These are phyloP conservation scores for Vulpes lagopus DNA, from an alignment of 2,113 vertebrate species.

Conservation along the genomic window DNA sequence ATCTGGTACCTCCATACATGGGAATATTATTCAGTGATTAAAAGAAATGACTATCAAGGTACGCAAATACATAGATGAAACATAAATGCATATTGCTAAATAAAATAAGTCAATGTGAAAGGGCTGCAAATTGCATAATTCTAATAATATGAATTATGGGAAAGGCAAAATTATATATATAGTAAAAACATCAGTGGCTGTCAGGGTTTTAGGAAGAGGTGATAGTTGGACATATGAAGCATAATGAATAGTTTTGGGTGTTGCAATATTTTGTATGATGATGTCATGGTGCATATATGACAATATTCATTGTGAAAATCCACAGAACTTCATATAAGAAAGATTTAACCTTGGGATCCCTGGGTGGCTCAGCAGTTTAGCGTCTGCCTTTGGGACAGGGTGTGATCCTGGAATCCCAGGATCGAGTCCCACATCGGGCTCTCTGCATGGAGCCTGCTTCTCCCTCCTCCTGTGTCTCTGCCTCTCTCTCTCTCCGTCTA, in stretches of 20 bases:
- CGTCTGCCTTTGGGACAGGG: no score
- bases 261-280: neutral
- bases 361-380: no score
- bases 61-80: neutral
- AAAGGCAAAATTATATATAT: neutral
- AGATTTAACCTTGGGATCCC: neutral
- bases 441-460: no score
- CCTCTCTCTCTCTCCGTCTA: no score
- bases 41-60: neutral
- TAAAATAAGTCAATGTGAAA: neutral
- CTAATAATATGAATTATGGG: neutral
- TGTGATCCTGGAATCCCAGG: no score
- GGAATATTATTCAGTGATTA: neutral
- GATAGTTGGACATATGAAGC: neutral
- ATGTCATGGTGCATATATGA: neutral
- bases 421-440: no score
- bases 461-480: no score
- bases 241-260: neutral
- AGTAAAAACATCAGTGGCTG: neutral
- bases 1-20: neutral
- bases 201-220: neutral
- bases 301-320: neutral
- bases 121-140: neutral
- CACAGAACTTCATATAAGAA: neutral
- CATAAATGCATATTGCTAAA: neutral